Base-by-base conservation (phyloP, 1,140 invertebrate species). In the Steinernema feltiae region DNA sequence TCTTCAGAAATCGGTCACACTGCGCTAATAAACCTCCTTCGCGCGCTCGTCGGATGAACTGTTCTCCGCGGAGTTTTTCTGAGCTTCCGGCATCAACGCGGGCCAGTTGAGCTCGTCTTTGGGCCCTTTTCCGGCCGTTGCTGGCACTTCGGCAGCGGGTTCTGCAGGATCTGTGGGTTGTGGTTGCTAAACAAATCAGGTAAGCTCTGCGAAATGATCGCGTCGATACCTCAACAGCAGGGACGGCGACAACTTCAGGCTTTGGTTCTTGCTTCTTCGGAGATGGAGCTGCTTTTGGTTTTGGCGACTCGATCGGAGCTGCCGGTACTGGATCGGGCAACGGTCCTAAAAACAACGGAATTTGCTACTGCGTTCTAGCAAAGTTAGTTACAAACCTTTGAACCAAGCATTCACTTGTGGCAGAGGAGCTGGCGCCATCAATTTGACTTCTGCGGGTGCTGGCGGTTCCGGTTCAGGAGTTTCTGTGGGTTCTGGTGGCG, bases 341-440 rank as follows among this genome's bases (percentile, higher is more conserved):
- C n/a, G 41, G 41, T n/a, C n/a, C n/a, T n/a, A n/a, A n/a, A n/a
- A n/a, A n/a, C n/a, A n/a, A n/a, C n/a, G n/a, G n/a, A n/a, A n/a
- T n/a, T n/a, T n/a, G n/a, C n/a, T n/a, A n/a, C n/a, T n/a, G n/a
- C n/a, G n/a, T n/a, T n/a, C n/a, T n/a, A n/a, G n/a, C n/a, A n/a
- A n/a, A n/a, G n/a, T n/a, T n/a, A n/a, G 18, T 41, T 41, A 41
- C 35, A 18, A 41, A 63, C 53, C 53, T 63, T 78, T 79, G 73
- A 80, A 80, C 79, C 79, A 80, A 21, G 79, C 73, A 31, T 80
- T 80, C 27, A 71, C 79, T 7, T 73, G 30, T 24, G 79, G 79
- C 1, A 79, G 63, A 1, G 79, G 79, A 46, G 79, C 79, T 0
- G 79, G 79, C 32, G 79, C 77, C 21, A 79, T 73, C 27, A 79